These are phyloP conservation scores for Cecropterus lyciades DNA, from an alignment of 1,140 invertebrate species.

Conservation along the genomic window DNA sequence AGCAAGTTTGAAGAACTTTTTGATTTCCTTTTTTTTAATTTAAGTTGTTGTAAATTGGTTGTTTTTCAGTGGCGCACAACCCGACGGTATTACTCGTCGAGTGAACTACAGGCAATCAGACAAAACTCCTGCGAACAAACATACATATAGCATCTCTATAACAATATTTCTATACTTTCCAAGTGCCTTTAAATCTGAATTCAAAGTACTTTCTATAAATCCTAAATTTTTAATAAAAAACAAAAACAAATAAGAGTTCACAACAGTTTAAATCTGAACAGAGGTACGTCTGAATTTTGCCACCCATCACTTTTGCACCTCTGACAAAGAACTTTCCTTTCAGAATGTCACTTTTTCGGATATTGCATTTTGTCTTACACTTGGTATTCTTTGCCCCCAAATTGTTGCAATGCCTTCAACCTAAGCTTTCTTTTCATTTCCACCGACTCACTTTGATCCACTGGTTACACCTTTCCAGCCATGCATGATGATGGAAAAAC, in stretches of 20 bases:
- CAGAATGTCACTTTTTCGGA: constrained; percentile 37
- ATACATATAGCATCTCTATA: constrained; percentile 86
- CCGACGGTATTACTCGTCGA: constrained; percentile 88
- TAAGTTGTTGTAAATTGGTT: constrained; percentile 43
- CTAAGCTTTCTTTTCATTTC: constrained; percentile 13
- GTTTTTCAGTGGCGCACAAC: constrained; percentile 88
- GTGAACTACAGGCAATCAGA: constrained; percentile 86
- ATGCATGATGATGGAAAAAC: constrained; percentile 11
- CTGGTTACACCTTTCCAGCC: not conserved
- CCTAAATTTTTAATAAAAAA: constrained; percentile 21
- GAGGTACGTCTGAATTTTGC: constrained; percentile 37
- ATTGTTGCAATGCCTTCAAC: constrained; percentile 9
- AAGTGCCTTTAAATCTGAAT: constrained; percentile 62
- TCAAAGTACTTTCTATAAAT: constrained; percentile 3
- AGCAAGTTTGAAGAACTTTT: not conserved
- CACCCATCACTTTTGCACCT: constrained; percentile 42
- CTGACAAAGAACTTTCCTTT: constrained; percentile 28
- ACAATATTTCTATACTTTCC: constrained; percentile 50
- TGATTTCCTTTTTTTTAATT: constrained; percentile 43
- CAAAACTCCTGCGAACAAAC: constrained; percentile 91
- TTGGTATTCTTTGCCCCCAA: constrained; percentile 10
- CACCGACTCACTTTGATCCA: constrained; percentile 1
- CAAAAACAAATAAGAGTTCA: constrained; percentile 4
- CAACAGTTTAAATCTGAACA: constrained; percentile 8
- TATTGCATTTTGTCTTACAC: constrained; percentile 21